Evolutionary conservation across 2,797 vertebrate genomes (phyloP).

Genomic region (Choloepus didactylus): DNA sequence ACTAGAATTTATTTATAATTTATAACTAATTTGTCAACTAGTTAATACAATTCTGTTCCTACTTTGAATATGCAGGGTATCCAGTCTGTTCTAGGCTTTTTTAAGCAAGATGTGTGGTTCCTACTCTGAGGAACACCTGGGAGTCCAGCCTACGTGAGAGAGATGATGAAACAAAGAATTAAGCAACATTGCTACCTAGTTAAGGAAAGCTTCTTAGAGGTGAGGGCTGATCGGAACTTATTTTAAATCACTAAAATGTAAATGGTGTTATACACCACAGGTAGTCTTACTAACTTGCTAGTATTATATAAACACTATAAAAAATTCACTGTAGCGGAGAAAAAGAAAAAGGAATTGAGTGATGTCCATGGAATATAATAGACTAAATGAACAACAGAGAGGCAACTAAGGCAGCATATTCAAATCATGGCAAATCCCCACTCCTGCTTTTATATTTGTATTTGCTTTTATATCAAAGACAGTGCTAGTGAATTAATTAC

Average conservation of each 20-base stretch:
- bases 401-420: background rate
- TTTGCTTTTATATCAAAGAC: slow-evolving; percentile 27
- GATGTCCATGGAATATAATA: background rate
- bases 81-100: background rate
- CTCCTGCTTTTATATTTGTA: background rate
- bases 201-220: background rate
- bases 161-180: background rate
- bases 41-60: background rate
- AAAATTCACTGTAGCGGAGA: background rate
- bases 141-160: background rate
- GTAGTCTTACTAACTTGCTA: background rate
- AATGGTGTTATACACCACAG: slow-evolving; percentile 3
- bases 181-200: background rate
- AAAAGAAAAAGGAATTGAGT: slow-evolving; percentile 19
- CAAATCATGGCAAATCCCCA: background rate
- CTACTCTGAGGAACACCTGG: background rate
- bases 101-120: background rate
- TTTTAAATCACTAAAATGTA: slow-evolving; percentile 38
- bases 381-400: background rate
- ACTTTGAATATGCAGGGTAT: background rate
- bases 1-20: background rate
- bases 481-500: slow-evolving; percentile 34
- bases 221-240: slow-evolving; percentile 44
- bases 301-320: background rate
- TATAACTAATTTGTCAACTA: background rate